Percentiles rank a stretch among this genome's conserved stretches.
Evolutionary conservation across 2,888 invertebrate species (phyloP).

Genomic region (Eupithecia subfuscata): DNA sequence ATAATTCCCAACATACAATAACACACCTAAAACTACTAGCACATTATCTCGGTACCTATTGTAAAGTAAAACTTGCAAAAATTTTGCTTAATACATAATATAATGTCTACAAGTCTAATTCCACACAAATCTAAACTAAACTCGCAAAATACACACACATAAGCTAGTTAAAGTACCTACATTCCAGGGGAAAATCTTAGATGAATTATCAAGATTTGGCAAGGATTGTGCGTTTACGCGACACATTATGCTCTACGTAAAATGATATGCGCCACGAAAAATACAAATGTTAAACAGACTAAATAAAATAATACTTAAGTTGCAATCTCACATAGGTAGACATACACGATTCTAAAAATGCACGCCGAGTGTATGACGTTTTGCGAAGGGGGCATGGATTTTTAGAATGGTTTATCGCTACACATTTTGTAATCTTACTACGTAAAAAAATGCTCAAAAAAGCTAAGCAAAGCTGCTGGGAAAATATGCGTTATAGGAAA

Average conservation of each 20-base stretch:
- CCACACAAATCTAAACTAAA: slow-evolving; percentile 29
- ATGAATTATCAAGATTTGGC: not conserved
- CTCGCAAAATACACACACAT: slow-evolving; percentile 1
- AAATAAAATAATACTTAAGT: slow-evolving; percentile 4
- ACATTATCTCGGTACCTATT: not conserved
- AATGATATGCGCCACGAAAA: not conserved
- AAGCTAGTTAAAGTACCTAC: not conserved
- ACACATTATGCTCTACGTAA: not conserved
- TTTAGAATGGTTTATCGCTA: too few species aligned
- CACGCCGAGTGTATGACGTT: too few species aligned
- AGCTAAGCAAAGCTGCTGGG: slow-evolving; percentile 2
- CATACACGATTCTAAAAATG: too few species aligned
- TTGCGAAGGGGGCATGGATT: too few species aligned
- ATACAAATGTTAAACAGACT: not conserved
- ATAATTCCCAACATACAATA: not conserved
- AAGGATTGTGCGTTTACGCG: not conserved
- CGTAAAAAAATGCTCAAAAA: not conserved
- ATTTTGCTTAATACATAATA: not conserved
- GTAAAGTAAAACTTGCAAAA: slow-evolving; percentile 13
- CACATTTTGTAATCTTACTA: not conserved
- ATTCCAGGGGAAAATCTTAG: not conserved
- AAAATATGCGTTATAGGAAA: slow-evolving; percentile 38
- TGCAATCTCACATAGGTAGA: not conserved
- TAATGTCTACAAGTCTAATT: slow-evolving; percentile 14
- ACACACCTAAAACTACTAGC: not conserved